Percentiles rank a stretch among this genome's conserved stretches.
phyloP scores from a whole-genome alignment of 2,113 vertebrate genomes.

The Pungitius pungitius region DNA sequence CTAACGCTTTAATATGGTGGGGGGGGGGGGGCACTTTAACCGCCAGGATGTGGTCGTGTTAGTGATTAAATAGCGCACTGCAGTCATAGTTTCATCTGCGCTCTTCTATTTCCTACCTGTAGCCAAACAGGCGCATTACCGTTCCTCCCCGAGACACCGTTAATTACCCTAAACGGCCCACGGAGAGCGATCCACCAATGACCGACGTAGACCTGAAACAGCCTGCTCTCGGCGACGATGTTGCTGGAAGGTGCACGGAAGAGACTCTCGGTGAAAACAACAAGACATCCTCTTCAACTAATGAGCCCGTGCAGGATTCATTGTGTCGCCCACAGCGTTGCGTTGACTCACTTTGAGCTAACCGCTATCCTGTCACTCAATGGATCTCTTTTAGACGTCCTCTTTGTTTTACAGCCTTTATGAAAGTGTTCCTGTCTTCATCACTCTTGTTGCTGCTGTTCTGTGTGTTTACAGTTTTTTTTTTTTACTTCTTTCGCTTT shows the following conservation, averaged over 20 bases:
- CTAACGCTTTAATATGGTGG: background rate
- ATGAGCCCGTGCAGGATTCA: slow-evolving; percentile 19
- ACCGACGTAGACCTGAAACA: slow-evolving; percentile 42
- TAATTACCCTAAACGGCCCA: slow-evolving; percentile 45
- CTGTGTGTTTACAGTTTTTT: slow-evolving; percentile 17
- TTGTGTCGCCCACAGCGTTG: background rate
- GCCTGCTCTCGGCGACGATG: slow-evolving; percentile 29
- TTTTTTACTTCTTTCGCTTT: background rate
- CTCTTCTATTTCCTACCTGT: slow-evolving; percentile 16
- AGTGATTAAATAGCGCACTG: background rate
- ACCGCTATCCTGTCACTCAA: background rate
- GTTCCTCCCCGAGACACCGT: slow-evolving; percentile 26
- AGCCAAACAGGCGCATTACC: background rate
- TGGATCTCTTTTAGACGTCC: background rate
- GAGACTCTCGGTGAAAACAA: slow-evolving; percentile 37
- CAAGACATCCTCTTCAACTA: slow-evolving; percentile 36
- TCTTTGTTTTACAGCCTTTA: slow-evolving; percentile 5
- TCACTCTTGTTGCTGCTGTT: background rate
- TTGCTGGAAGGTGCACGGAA: slow-evolving; percentile 25
- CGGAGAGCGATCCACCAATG: slow-evolving; percentile 42
- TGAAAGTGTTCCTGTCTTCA: slow-evolving; percentile 1
- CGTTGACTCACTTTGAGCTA: slow-evolving; percentile 20
- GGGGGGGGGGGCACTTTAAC: background rate
- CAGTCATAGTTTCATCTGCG: background rate
- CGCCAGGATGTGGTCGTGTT: background rate